Percentiles rank a stretch among this genome's conserved stretches.
These are phyloP conservation scores for Halcyon smyrnensis DNA, from an alignment of 2,797 vertebrate species.

Conservation along the genomic window DNA sequence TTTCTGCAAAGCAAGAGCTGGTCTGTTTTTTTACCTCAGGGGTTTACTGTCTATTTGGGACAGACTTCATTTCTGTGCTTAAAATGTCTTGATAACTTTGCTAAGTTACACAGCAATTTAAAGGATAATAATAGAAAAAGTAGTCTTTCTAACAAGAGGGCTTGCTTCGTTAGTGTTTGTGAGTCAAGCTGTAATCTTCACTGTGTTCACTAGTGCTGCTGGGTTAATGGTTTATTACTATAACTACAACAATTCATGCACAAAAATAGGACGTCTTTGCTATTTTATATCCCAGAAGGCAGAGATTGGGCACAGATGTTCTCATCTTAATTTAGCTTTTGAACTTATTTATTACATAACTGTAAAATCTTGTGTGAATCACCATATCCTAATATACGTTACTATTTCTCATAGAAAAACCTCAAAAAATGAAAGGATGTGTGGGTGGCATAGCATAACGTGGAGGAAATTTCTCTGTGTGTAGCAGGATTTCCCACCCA, in stretches of 20 bases:
- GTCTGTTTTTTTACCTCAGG: neutral
- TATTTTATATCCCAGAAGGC: neutral
- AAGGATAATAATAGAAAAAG: neutral
- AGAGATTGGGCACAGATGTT: constrained; percentile 23
- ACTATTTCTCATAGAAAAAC: neutral
- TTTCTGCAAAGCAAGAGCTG: neutral
- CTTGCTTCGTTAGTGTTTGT: neutral
- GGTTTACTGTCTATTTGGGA: neutral
- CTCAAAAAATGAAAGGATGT: neutral
- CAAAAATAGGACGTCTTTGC: constrained; percentile 15
- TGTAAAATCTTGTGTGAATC: constrained; percentile 4
- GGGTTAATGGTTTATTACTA: neutral
- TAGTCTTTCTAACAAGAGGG: neutral
- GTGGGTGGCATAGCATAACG: neutral
- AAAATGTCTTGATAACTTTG: neutral
- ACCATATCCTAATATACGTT: neutral
- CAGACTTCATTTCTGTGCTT: neutral
- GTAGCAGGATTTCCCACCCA: neutral
- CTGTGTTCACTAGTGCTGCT: neutral
- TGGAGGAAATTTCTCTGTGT: neutral
- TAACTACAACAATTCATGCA: neutral
- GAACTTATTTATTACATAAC: constrained; percentile 28
- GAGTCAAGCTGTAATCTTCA: neutral
- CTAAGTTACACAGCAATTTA: neutral
- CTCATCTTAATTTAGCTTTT: constrained; percentile 18